A percentile compares a stretch with the other conserved stretches of the same genome.
Conservation (phyloP, 1,140 invertebrate genomes). For the Steinernema feltiae region DNA sequence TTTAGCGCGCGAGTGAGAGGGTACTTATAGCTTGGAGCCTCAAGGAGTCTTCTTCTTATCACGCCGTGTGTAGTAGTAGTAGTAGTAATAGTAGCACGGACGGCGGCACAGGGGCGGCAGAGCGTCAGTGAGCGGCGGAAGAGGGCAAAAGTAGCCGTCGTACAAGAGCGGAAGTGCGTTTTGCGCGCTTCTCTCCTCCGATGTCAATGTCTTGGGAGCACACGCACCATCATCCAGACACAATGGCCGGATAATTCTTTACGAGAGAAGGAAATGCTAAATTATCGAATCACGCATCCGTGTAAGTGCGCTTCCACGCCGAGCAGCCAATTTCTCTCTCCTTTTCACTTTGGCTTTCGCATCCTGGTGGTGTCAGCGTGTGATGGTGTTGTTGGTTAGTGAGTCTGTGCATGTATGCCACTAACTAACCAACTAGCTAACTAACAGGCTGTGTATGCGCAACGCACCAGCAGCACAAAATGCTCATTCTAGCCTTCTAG, state of each 20-base stretch:
- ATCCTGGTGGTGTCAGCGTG: background rate
- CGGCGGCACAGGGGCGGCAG: no score
- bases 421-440: background rate
- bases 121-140: no score
- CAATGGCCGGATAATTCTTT: constrained; percentile 13
- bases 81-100: no score
- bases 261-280: background rate
- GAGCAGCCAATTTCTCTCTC: background rate
- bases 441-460: background rate
- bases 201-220: background rate
- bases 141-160: no score
- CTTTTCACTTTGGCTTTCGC: background rate
- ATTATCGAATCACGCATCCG: constrained; percentile 12
- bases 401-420: no score
- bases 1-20: no score
- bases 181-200: background rate
- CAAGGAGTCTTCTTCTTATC: no score
- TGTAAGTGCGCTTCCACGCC: background rate
- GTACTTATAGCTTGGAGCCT: no score
- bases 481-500: background rate
- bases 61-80: no score
- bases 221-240: background rate
- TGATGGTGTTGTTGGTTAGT: background rate
- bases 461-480: background rate
- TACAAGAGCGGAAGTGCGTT: background rate